Evolutionary conservation across 1,140 invertebrate species (phyloP), one percentile per base, ranked within the genome.

Genomic region (Branchinecta lynchi): DNA sequence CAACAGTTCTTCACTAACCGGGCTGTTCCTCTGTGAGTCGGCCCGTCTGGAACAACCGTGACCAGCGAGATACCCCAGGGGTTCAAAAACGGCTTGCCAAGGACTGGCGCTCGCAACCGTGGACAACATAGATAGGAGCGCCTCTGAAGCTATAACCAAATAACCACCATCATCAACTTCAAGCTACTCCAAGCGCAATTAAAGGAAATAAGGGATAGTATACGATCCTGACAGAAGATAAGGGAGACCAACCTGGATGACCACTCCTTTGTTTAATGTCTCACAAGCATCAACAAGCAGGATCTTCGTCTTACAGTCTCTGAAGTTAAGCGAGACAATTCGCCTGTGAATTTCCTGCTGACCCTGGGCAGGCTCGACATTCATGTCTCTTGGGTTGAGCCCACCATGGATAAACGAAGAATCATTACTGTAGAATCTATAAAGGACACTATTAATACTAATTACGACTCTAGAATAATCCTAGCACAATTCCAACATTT

Each of bases 231-330:
- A 32, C 32, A 32, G 32, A 32, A 32, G 32, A 32, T 32, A 32
- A 32, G 5, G 32, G 2, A 3, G 32, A 65, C 70, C 75, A 77
- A 86, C 86, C 84, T 96, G 94, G 72, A 98, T 91, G 66, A 98
- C 93, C 75, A 98, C 93, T 71, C 93, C 93, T 81, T 91, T 89
- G 70, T 89, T 92, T 67, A 97, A 83, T 45, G 94, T 97, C 8
- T 89, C 87, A 77, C 94, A 91, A 72, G 82, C 81, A 73, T 85
- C 84, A 69, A 90, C 88, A 80, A 96, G 93, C 73, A 89, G 89
- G 75, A 98, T 97, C 80, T 96, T 97, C 21, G 94, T 92, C 83
- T 96, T 93, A 79, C 94, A 97, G 80, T 98, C 93, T 44, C 86
- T 84, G 79, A 97, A 97, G 80, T 96, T 94, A 68, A 98, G 80